Evolutionary conservation across 2,797 vertebrate species (phyloP).

Genomic region (Eupleurogrammus muticus): DNA sequence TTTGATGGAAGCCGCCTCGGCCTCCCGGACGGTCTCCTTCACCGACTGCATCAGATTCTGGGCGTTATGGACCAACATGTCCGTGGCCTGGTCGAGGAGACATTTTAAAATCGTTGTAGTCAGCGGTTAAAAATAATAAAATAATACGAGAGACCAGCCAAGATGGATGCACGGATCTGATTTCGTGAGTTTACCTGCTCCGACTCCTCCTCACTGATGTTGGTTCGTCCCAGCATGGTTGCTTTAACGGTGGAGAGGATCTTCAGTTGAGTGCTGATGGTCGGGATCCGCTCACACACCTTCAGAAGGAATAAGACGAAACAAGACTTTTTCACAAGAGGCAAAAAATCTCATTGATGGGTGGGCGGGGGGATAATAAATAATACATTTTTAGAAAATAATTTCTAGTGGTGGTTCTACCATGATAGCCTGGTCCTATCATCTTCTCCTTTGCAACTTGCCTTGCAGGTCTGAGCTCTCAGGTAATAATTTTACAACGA

Average conservation of each 20-base stretch:
- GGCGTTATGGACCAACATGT: conserved; percentile 99
- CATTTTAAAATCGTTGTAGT: conserved; percentile 16
- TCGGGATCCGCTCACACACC: conserved; percentile 98
- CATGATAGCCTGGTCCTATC: too few species aligned
- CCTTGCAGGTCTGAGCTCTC: too few species aligned
- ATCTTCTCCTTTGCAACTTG: too few species aligned
- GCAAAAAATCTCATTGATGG: too few species aligned
- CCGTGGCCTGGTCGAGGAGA: conserved; percentile 89
- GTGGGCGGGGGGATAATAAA: too few species aligned
- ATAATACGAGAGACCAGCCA: not conserved
- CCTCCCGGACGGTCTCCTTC: conserved; percentile 98
- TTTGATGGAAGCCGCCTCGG: conserved; percentile 98
- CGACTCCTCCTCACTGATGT: conserved; percentile 98
- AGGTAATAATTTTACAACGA: too few species aligned
- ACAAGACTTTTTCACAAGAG: not conserved
- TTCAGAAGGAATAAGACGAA: conserved; percentile 56
- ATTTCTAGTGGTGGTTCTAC: too few species aligned
- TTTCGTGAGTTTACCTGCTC: conserved; percentile 89
- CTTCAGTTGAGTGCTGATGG: conserved; percentile 98
- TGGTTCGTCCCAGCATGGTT: conserved; percentile 98
- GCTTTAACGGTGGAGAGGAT: conserved; percentile 99
- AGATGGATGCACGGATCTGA: not conserved
- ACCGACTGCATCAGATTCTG: conserved; percentile 99
- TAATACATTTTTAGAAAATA: too few species aligned
- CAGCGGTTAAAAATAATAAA: too few species aligned